Evolutionary conservation across 2,888 invertebrate genomes (phyloP).

Genomic region (Lypha dubia): DNA sequence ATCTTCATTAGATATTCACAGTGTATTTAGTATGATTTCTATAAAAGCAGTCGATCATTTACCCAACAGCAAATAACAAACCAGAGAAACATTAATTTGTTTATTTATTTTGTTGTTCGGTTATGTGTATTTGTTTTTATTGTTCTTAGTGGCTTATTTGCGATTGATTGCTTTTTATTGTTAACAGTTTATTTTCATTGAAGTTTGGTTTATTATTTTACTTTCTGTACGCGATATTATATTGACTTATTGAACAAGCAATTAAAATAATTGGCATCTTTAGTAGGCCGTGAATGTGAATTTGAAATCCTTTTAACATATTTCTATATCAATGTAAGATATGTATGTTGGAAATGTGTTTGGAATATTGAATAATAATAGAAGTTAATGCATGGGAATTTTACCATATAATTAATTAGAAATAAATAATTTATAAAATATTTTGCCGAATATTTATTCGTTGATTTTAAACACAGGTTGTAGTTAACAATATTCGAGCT

Average conservation of each 20-base stretch:
- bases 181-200: slow-evolving; percentile 21
- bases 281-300: neutral
- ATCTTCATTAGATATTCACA: neutral
- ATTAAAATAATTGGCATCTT: slow-evolving; percentile 22
- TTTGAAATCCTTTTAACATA: slow-evolving; percentile 8
- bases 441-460: no score
- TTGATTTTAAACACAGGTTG: no score
- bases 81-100: slow-evolving; percentile 8
- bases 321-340: slow-evolving; percentile 24
- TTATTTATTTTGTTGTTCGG: neutral
- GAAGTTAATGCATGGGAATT: no score
- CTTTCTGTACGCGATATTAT: neutral
- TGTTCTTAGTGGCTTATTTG: neutral
- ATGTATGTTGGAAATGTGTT: neutral
- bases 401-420: no score
- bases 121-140: neutral
- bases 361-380: neutral
- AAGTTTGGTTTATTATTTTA: slow-evolving; percentile 28
- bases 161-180: neutral
- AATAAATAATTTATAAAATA: no score
- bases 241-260: neutral
- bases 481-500: no score
- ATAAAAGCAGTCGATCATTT: slow-evolving; percentile 13
- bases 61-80: neutral
- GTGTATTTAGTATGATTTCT: neutral